These are phyloP conservation scores for Lontra canadensis DNA, from an alignment of 2,113 vertebrate species.

Conservation along the genomic window DNA sequence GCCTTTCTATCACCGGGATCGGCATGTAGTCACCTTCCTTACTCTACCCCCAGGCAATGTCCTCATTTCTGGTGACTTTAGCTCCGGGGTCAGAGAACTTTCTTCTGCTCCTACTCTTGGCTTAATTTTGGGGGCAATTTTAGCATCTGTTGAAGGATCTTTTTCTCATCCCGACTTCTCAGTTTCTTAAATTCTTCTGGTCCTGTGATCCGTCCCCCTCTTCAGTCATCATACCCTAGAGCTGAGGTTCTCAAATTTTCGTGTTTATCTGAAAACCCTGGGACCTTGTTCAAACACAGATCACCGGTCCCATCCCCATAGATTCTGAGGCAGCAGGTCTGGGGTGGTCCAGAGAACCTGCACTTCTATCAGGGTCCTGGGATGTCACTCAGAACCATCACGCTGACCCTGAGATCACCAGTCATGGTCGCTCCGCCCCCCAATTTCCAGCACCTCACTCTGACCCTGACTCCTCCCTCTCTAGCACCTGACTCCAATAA, in stretches of 20 bases:
- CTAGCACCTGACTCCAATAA: not conserved
- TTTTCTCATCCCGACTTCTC: rapidly evolving
- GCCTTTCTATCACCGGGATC: rapidly evolving
- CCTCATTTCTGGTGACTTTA: not conserved
- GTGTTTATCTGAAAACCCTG: rapidly evolving
- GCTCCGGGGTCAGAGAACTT: too few species aligned
- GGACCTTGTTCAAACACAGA: not conserved
- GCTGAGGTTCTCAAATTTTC: not conserved
- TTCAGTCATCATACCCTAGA: rapidly evolving
- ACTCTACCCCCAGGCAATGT: rapidly evolving
- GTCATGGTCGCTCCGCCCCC: rapidly evolving
- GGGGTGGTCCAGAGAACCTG: not conserved
- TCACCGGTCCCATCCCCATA: not conserved
- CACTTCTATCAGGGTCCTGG: not conserved
- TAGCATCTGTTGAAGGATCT: too few species aligned
- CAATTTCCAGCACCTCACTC: too few species aligned
- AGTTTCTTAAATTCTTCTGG: not conserved
- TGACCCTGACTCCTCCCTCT: not conserved
- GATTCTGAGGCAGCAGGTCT: not conserved
- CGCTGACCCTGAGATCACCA: not conserved
- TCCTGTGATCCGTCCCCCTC: not conserved
- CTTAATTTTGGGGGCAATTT: not conserved
- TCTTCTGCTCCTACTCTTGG: too few species aligned
- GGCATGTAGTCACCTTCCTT: rapidly evolving
- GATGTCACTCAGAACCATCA: rapidly evolving